A percentile compares a stretch with the other conserved stretches of the same genome.
These are phyloP conservation scores for Elymnias hypermnestra DNA, from an alignment of 1,140 invertebrate species.

Conservation along the genomic window DNA sequence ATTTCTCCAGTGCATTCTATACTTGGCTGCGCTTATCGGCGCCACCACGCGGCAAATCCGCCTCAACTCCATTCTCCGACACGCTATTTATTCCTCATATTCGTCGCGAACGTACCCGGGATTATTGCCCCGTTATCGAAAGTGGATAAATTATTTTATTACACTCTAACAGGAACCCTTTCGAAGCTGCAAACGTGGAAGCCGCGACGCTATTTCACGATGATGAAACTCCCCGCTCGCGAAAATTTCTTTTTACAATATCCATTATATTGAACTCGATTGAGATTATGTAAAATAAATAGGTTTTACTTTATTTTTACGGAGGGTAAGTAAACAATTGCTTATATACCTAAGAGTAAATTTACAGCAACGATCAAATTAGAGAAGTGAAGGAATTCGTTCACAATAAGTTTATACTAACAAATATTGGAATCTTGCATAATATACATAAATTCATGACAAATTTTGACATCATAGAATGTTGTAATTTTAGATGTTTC, in stretches of 20 bases:
- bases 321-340: no score
- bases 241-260: conserved; percentile 49
- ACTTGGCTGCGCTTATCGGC: conserved; percentile 24
- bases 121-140: conserved; percentile 52
- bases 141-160: conserved; percentile 70
- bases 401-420: no score
- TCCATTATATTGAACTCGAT: conserved; percentile 36
- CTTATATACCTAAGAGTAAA: no score
- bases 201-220: conserved; percentile 39
- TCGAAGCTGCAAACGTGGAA: conserved; percentile 31
- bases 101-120: conserved; percentile 21
- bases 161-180: conserved; percentile 54
- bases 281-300: conserved; percentile 43
- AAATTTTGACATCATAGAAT: no score
- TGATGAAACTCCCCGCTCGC: conserved; percentile 44
- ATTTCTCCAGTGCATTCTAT: conserved; percentile 14
- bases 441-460: no score
- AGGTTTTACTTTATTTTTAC: conserved; percentile 19
- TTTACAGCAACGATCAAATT: no score
- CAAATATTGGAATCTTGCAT: no score
- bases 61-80: not conserved
- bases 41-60: conserved; percentile 27
- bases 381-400: no score
- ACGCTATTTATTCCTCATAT: conserved; percentile 11
- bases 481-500: no score